A percentile compares a stretch with the other conserved stretches of the same genome.
Conservation (phyloP, 2,797 vertebrate species). For the Sebastes reedi region DNA sequence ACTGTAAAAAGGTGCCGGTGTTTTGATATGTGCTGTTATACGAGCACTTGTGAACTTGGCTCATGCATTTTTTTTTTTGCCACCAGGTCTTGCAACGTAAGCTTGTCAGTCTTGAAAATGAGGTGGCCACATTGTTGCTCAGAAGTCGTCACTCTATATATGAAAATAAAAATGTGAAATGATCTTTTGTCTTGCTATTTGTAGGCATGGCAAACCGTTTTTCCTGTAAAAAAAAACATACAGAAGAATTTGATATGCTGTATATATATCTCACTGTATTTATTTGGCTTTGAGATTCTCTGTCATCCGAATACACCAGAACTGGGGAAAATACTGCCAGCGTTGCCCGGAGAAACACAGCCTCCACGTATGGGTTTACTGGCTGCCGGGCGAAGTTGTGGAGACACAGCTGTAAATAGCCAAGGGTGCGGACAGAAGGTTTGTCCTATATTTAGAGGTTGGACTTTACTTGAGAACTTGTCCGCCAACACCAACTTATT, state of each 20-base stretch:
- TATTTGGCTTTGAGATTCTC: neutral
- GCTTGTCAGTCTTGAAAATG: neutral
- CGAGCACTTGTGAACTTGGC: neutral
- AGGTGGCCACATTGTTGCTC: neutral
- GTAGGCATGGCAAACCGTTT: neutral
- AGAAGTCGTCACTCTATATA: neutral
- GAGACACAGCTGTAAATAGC: constrained; percentile 78
- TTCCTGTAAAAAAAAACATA: neutral
- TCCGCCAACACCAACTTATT: constrained; percentile 37
- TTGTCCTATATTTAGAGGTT: constrained; percentile 79
- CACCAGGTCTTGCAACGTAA: neutral
- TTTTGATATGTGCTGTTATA: neutral
- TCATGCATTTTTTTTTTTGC: neutral
- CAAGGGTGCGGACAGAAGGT: constrained; percentile 69
- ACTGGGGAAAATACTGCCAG: constrained; percentile 11
- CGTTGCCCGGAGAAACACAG: constrained; percentile 33
- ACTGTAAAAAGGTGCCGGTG: neutral
- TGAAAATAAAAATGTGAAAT: constrained; percentile 1
- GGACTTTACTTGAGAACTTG: constrained; percentile 57
- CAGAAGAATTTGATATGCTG: neutral
- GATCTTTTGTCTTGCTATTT: neutral
- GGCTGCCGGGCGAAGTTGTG: constrained; percentile 47
- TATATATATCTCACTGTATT: neutral
- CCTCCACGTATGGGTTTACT: constrained; percentile 45
- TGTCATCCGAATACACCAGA: constrained; percentile 1